A percentile compares a stretch with the other conserved stretches of the same genome.
Evolutionary conservation across 2,113 vertebrate species (phyloP).

Genomic region (Aegithalos caudatus): DNA sequence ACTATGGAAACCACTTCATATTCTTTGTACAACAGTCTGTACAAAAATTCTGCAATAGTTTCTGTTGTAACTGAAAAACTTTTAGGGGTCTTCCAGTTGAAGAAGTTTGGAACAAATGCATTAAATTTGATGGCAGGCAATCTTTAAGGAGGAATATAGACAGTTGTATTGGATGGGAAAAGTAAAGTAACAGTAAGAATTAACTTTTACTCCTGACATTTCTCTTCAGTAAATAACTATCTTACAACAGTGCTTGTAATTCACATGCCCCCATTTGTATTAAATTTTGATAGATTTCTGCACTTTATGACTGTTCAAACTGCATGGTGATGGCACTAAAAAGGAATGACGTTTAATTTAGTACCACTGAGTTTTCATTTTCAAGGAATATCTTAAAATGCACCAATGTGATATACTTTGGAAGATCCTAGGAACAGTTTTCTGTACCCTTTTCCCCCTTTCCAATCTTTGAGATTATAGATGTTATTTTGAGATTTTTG

Average conservation of each 20-base stretch:
- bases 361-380: background rate
- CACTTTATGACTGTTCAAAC: background rate
- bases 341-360: background rate
- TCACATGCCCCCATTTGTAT: background rate
- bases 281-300: background rate
- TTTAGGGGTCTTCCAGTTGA: background rate
- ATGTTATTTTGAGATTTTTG: background rate
- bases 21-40: background rate
- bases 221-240: slow-evolving; percentile 5
- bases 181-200: background rate
- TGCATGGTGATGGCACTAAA: background rate
- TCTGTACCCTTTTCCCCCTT: background rate
- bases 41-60: background rate
- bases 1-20: background rate
- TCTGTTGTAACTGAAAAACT: background rate
- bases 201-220: slow-evolving; percentile 20
- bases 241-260: background rate
- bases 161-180: background rate
- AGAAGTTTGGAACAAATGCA: background rate
- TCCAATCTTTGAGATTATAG: background rate
- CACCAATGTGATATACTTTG: background rate
- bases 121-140: background rate
- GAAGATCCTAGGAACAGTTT: background rate
- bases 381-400: background rate
- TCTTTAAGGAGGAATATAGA: background rate